A percentile compares a stretch with the other conserved stretches of the same genome.
Conservation (phyloP, 1,140 invertebrate genomes). For the Drosophila repletoides region DNA sequence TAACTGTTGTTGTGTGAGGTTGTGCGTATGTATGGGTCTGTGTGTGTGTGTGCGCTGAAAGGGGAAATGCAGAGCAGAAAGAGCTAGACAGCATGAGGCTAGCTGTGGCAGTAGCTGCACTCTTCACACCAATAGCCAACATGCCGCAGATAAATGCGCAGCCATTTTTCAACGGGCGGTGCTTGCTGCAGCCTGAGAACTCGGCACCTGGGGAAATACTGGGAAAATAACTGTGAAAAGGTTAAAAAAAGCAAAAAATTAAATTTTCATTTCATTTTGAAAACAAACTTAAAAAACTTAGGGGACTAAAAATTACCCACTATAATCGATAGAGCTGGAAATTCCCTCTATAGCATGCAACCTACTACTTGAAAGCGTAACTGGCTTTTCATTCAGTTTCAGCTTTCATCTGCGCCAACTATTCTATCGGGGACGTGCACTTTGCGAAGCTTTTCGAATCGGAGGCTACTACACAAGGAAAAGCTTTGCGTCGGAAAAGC, state of each 20-base stretch:
- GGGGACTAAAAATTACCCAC: background rate
- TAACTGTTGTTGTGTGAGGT: no score
- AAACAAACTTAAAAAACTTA: background rate
- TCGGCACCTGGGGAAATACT: slow-evolving; percentile 55
- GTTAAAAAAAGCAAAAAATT: background rate
- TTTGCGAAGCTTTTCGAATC: slow-evolving; percentile 35
- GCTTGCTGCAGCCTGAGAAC: slow-evolving; percentile 30
- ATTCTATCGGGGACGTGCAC: slow-evolving; percentile 39
- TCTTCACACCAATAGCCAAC: slow-evolving; percentile 19
- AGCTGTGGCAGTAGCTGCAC: slow-evolving; percentile 1
- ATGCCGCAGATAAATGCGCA: slow-evolving; percentile 65
- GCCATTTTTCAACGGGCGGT: slow-evolving; percentile 74
- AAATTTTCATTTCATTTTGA: background rate
- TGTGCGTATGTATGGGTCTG: background rate
- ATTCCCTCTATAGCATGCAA: slow-evolving; percentile 18
- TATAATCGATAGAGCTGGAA: background rate
- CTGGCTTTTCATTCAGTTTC: no score
- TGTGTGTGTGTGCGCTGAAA: slow-evolving; percentile 23
- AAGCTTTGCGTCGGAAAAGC: slow-evolving; percentile 47
- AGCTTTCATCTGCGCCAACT: slow-evolving; percentile 32
- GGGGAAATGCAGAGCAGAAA: slow-evolving; percentile 25
- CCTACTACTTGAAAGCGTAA: background rate
- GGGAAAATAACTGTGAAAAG: slow-evolving; percentile 50
- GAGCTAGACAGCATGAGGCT: slow-evolving; percentile 1
- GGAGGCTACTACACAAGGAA: slow-evolving; percentile 13